These are phyloP conservation scores for Steatocranus sp. DNA, from an alignment of 2,797 vertebrate genomes.

Conservation along the genomic window DNA sequence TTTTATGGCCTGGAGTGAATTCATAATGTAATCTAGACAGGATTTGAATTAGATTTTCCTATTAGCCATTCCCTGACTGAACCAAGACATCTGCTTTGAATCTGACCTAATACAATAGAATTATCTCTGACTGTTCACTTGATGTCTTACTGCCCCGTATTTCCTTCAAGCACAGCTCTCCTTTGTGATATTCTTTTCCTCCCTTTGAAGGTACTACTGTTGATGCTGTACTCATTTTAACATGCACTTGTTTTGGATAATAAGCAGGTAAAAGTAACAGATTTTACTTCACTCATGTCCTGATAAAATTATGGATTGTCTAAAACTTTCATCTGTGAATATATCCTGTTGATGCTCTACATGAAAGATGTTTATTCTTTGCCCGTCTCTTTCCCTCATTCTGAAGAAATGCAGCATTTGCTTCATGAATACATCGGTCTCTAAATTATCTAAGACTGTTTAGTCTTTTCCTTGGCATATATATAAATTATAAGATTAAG, in stretches of 20 bases:
- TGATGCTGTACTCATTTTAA: background rate
- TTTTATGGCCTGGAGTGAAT: conserved; percentile 47
- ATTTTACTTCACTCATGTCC: background rate
- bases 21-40: conserved; percentile 50
- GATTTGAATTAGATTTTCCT: conserved; percentile 59
- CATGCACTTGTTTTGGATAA: background rate
- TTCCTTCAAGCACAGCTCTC: background rate
- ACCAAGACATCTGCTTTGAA: conserved; percentile 60
- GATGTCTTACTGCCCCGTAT: conserved; percentile 10
- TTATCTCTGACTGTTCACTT: conserved; percentile 18
- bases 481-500: background rate
- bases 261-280: background rate
- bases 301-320: background rate
- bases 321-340: background rate
- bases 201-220: background rate
- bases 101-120: conserved; percentile 38
- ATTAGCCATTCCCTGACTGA: conserved; percentile 46
- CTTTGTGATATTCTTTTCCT: background rate
- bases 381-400: background rate
- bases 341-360: background rate
- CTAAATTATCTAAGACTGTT: background rate
- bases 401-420: background rate
- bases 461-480: background rate
- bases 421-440: rapidly evolving
- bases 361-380: background rate